phyloP scores from a whole-genome alignment of 2,888 invertebrate genomes.

The Nowickia ferox region DNA sequence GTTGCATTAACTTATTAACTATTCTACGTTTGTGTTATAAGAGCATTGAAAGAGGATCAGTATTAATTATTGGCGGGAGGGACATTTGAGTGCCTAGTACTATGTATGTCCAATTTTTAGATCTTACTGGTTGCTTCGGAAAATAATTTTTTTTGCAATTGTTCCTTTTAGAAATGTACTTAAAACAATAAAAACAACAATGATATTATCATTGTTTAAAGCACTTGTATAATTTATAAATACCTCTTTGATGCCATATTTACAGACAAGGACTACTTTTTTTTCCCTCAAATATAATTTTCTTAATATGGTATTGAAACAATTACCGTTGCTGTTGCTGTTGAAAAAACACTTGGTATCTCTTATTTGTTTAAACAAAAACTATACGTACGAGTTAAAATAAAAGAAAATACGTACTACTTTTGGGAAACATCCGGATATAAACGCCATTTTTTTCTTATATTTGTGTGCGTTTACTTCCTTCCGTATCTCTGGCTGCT shows the following conservation, averaged over 20 bases:
- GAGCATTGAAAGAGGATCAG: too few relatives aligned
- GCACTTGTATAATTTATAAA: constrained; percentile 29
- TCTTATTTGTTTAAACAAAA: not conserved
- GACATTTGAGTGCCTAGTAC: too few relatives aligned
- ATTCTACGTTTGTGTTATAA: too few relatives aligned
- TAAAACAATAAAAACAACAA: not conserved
- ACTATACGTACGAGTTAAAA: not conserved
- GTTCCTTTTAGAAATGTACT: constrained; percentile 6
- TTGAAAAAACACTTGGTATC: not conserved
- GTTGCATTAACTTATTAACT: too few relatives aligned
- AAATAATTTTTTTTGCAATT: not conserved
- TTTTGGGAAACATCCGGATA: constrained; percentile 55
- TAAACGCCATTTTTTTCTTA: constrained; percentile 47
- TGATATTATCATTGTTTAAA: not conserved
- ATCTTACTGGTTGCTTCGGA: too few relatives aligned
- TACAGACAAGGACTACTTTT: constrained; percentile 9
- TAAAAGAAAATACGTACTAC: not conserved
- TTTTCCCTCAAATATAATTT: not conserved
- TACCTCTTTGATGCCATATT: constrained; percentile 19
- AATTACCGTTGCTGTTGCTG: not conserved
- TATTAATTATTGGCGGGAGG: too few relatives aligned
- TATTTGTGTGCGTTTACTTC: constrained; percentile 29
- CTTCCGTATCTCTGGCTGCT: constrained; percentile 32
- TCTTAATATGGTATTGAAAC: constrained; percentile 36
- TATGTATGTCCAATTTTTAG: too few relatives aligned